Evolutionary conservation across 2,113 vertebrate species (phyloP).

Genomic region (Neopipo cinnamomea): DNA sequence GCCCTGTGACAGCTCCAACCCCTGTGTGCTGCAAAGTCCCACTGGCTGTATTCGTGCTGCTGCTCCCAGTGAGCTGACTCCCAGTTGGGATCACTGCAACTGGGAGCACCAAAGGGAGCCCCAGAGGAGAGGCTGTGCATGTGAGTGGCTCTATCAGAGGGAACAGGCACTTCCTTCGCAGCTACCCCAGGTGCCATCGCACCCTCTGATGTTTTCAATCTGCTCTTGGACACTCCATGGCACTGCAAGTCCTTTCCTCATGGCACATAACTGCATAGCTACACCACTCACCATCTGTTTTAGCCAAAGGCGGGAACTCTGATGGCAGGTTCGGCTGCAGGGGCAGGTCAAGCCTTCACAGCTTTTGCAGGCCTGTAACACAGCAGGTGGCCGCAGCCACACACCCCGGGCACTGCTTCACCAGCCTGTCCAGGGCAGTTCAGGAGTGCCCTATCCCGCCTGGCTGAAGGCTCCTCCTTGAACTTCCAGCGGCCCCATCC

Average conservation of each 20-base stretch:
- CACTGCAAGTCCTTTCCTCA: background rate
- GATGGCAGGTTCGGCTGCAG: background rate
- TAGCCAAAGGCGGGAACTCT: background rate
- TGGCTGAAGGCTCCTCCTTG: background rate
- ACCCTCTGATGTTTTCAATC: background rate
- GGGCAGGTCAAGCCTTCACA: no score
- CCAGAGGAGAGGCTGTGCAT: rapidly evolving
- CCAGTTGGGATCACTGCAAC: rapidly evolving
- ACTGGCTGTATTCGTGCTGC: background rate
- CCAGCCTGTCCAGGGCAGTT: background rate
- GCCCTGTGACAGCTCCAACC: no score
- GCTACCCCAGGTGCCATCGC: rapidly evolving
- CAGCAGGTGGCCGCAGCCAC: rapidly evolving
- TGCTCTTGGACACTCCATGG: background rate
- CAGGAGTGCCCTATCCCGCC: no score
- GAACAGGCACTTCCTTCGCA: background rate
- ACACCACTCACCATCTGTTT: background rate
- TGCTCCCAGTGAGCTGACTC: background rate
- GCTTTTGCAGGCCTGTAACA: background rate
- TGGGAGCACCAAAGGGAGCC: background rate
- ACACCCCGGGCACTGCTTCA: background rate
- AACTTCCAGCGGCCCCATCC: rapidly evolving
- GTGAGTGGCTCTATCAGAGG: background rate
- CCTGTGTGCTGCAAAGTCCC: rapidly evolving
- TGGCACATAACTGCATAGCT: rapidly evolving